Evolutionary conservation across 2,888 invertebrate genomes (phyloP), one percentile per base, ranked within the genome.

Genomic region (Neelides folsomi): DNA sequence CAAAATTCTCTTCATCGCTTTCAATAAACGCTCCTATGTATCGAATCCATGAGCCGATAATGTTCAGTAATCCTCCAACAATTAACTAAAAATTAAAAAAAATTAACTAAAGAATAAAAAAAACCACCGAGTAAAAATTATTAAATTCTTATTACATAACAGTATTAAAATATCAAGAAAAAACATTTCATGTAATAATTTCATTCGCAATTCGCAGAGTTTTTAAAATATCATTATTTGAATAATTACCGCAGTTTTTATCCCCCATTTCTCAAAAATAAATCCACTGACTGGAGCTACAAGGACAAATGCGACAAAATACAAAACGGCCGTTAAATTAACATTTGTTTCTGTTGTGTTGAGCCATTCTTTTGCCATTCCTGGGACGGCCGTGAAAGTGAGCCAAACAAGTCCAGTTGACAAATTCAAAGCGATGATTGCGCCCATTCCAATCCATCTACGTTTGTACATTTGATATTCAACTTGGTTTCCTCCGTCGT

Each of bases 261-360:
- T 54, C n/a, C 56, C 56, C 45, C 46, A 56, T 39, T 54, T 56
- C 36, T 56, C 56, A 52, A 56, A 56, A 20, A 50, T 41, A n/a
- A 38, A 56, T 18, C 56, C 56, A 48, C 52, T 54, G 49, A 56
- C 40, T 1, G 52, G 42, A 9, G 52, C 49, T 16, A 47, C 49
- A 2, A 54, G 41, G 36, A 56, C 49, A 12, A 42, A 56, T 5
- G 51, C 56, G 10, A 51, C 41, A 49, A 56, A 56, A 18, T 56
- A 56, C 10, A 56, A 47, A 13, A 54, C 47, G 10, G 43, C 51
- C 27, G 49, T 36, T 18, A 55, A 49, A 41, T 55, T 55, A 6
- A 52, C 51, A 16, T 52, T 41, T 15, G 48, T 35, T 36, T 40
- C 16, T 12, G 36, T 13, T 4, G 49, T 34, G 36, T 55, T 42